Percentiles rank a stretch among this genome's conserved stretches.
phyloP scores from a whole-genome alignment of 2,113 vertebrate genomes.

The Nannobrachium achirus region DNA sequence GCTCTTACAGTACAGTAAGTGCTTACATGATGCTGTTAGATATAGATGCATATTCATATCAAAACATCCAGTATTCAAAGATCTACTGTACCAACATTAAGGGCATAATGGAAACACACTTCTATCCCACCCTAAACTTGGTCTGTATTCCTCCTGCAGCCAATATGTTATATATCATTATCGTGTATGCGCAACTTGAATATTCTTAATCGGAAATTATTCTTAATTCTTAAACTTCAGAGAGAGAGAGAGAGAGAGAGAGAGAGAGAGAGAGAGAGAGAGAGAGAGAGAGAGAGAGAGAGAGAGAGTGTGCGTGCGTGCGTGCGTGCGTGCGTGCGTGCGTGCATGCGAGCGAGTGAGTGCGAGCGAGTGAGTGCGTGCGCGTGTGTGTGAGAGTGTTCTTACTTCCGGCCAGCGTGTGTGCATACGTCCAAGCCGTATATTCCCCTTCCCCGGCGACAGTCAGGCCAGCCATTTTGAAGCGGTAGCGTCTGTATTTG shows the following conservation, averaged over 20 bases:
- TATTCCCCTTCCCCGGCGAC: slow-evolving; percentile 87
- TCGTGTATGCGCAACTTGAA: too few species aligned
- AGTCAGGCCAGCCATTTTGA: slow-evolving; percentile 90
- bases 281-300: too few species aligned
- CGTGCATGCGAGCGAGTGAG: neutral
- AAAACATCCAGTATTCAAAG: neutral
- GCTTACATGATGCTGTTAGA: neutral
- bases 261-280: too few species aligned
- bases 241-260: too few species aligned
- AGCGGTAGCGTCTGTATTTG: slow-evolving; percentile 91
- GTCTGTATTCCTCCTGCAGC: too few species aligned
- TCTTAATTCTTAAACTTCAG: too few species aligned
- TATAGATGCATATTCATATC: neutral
- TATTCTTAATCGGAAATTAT: too few species aligned
- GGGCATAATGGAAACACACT: too few species aligned
- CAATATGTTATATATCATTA: too few species aligned
- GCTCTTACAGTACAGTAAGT: neutral
- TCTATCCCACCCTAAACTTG: too few species aligned
- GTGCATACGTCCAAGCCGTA: slow-evolving; percentile 85
- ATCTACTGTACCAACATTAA: neutral
- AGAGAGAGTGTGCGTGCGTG: too few species aligned
- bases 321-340: neutral
- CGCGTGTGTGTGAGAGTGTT: slow-evolving; percentile 40
- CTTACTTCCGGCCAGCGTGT: slow-evolving; percentile 91
- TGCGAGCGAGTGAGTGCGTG: neutral